These are phyloP conservation scores for Indicator maculatus DNA, from an alignment of 2,113 vertebrate species.

Conservation along the genomic window DNA sequence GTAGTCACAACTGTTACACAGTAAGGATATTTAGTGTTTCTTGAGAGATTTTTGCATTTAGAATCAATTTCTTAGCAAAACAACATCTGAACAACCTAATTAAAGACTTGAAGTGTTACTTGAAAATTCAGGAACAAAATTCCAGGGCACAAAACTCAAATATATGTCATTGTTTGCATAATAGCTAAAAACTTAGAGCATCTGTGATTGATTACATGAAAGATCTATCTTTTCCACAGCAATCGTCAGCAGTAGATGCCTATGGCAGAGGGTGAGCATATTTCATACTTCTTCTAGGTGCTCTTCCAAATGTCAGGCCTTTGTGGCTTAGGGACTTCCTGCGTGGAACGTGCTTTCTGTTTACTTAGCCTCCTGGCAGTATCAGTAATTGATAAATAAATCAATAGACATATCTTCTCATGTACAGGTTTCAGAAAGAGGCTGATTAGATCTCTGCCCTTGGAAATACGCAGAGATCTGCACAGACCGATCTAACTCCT, in stretches of 20 bases:
- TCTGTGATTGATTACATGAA: background rate
- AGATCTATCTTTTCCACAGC: background rate
- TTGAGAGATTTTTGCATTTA: background rate
- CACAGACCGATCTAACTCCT: background rate
- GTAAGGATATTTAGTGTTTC: background rate
- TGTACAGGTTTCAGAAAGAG: background rate
- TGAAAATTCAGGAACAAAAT: background rate
- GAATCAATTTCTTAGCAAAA: background rate
- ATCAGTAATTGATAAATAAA: background rate
- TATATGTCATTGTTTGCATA: background rate
- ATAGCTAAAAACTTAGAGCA: background rate
- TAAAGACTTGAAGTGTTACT: background rate
- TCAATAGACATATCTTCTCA: background rate
- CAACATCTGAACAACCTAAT: background rate
- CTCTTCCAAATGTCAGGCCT: background rate
- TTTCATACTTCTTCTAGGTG: background rate
- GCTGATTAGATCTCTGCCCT: background rate
- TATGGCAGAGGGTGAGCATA: background rate
- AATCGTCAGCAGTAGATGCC: background rate
- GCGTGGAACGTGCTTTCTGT: background rate
- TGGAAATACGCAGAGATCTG: background rate
- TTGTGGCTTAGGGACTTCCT: background rate
- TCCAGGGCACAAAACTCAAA: background rate
- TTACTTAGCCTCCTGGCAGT: background rate
- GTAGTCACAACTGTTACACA: background rate